Evolutionary conservation across 2,113 vertebrate genomes (phyloP).

Genomic region (Poeciliopsis retropinna): DNA sequence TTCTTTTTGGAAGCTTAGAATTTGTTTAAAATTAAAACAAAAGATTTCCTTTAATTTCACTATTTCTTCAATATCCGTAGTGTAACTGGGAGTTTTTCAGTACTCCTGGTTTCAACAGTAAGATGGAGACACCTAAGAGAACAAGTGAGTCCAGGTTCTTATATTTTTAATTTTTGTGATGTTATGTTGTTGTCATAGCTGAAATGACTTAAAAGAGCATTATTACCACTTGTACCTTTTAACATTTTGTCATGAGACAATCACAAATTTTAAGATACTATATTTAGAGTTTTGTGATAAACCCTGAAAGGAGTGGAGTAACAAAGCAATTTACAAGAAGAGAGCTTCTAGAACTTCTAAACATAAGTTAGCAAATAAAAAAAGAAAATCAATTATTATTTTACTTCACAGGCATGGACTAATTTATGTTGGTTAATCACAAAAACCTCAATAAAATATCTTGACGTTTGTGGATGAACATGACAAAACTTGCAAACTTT

Average conservation of each 20-base stretch:
- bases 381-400: background rate
- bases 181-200: no score
- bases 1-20: background rate
- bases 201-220: no score
- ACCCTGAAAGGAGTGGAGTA: background rate
- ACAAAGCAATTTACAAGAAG: background rate
- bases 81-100: constrained; percentile 78
- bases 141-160: constrained; percentile 67
- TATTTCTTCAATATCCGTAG: constrained; percentile 49
- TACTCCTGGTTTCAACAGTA: constrained; percentile 73
- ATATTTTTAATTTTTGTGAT: background rate
- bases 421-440: background rate
- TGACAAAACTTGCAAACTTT: background rate
- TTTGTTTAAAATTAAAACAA: background rate
- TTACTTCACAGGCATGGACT: background rate
- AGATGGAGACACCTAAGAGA: constrained; percentile 68
- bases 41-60: background rate
- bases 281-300: background rate
- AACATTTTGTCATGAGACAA: no score
- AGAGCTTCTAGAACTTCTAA: background rate
- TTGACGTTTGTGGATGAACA: background rate
- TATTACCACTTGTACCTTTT: no score
- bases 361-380: background rate
- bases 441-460: background rate
- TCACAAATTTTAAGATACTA: no score